Conservation (phyloP, 2,113 vertebrate genomes). For the Circaetus cinerascens region DNA sequence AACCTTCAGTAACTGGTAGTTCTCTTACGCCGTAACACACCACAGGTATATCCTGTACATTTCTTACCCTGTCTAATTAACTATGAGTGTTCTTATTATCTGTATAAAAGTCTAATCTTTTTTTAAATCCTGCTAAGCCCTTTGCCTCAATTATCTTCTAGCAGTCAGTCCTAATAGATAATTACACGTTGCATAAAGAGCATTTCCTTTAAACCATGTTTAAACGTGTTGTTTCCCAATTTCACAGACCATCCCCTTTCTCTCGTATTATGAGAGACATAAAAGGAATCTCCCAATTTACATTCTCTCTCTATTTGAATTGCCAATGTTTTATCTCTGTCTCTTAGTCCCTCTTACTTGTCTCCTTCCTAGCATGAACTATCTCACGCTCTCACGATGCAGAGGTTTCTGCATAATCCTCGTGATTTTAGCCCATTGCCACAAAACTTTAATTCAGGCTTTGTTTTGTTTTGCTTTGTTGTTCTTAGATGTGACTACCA, state of each 20-base stretch:
- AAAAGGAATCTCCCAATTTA: background rate
- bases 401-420: background rate
- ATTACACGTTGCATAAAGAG: background rate
- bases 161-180: background rate
- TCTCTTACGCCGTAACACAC: background rate
- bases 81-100: background rate
- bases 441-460: background rate
- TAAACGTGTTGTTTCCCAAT: background rate
- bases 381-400: background rate
- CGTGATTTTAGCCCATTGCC: background rate
- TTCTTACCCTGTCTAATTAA: constrained; percentile 16
- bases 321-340: background rate
- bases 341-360: background rate
- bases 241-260: background rate
- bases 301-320: background rate
- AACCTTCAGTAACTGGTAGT: background rate
- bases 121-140: constrained; percentile 3
- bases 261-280: background rate
- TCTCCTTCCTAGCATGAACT: background rate
- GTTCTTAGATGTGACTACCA: background rate
- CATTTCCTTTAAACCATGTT: background rate
- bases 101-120: background rate
- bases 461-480: background rate
- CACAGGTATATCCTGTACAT: background rate
- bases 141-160: background rate